These are phyloP conservation scores for Poecile atricapillus DNA, from an alignment of 2,113 vertebrate genomes.

Conservation along the genomic window DNA sequence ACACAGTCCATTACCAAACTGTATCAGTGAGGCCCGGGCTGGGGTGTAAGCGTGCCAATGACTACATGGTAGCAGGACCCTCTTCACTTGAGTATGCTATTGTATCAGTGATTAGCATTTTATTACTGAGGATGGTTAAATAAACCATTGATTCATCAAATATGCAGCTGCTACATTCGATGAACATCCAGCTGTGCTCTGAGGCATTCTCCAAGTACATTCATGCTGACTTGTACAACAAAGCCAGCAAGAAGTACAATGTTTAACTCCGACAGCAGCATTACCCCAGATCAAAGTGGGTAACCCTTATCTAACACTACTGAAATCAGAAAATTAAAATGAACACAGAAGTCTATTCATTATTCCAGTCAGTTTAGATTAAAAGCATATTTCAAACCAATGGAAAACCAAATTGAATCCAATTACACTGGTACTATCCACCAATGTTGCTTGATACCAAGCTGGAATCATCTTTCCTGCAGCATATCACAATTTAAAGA, in stretches of 20 bases:
- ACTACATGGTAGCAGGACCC: neutral
- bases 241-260: neutral
- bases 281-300: neutral
- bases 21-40: neutral
- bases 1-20: neutral
- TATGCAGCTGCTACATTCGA: neutral
- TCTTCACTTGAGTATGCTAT: neutral
- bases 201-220: neutral
- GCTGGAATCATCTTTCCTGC: neutral
- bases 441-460: neutral
- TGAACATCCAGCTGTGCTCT: neutral
- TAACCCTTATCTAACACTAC: neutral
- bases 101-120: neutral
- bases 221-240: neutral
- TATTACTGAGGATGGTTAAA: neutral
- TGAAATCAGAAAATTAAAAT: neutral
- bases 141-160: neutral
- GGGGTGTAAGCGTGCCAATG: neutral
- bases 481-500: neutral
- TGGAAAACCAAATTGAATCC: neutral
- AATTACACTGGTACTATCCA: neutral
- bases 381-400: slow-evolving; percentile 5
- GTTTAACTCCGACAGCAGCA: neutral
- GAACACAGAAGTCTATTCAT: neutral
- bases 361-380: neutral